Evolutionary conservation across 2,888 invertebrate species (phyloP).

Genomic region (Trisateles emortualis): DNA sequence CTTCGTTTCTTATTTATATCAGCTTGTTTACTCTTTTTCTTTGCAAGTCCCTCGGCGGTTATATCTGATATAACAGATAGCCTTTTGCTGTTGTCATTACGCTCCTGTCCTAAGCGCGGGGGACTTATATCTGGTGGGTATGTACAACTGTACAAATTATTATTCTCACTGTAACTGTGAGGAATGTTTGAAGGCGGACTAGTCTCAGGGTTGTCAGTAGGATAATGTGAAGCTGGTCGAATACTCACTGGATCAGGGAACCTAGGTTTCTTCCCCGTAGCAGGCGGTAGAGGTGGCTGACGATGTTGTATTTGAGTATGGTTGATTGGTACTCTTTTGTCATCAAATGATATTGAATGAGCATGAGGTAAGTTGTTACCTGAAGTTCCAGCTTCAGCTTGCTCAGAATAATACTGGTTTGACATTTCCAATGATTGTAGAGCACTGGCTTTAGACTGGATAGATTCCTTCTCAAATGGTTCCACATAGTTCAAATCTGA

Average conservation of each 20-base stretch:
- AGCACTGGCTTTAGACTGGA: conserved; percentile 82
- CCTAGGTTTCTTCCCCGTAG: conserved; percentile 76
- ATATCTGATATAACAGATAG: conserved; percentile 82
- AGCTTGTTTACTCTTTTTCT: conserved; percentile 77
- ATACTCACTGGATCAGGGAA: conserved; percentile 82
- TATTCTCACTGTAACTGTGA: conserved; percentile 81
- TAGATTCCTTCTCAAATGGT: conserved; percentile 82
- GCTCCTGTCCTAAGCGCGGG: conserved; percentile 48
- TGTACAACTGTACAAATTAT: conserved; percentile 74
- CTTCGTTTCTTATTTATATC: conserved; percentile 76
- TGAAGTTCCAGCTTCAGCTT: conserved; percentile 63
- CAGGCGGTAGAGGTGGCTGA: conserved; percentile 77
- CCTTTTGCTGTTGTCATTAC: conserved; percentile 69
- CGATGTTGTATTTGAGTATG: conserved; percentile 67
- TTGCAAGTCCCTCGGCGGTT: conserved; percentile 77
- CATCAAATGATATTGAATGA: conserved; percentile 69
- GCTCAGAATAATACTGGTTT: conserved; percentile 71
- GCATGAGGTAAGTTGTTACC: conserved; percentile 62
- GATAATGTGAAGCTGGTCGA: conserved; percentile 80
- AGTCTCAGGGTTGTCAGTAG: conserved; percentile 64
- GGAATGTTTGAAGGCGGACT: conserved; percentile 56
- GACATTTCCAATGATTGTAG: conserved; percentile 76
- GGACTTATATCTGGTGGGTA: conserved; percentile 64
- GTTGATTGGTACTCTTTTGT: conserved; percentile 52
- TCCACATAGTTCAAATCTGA: conserved; percentile 83